Evolutionary conservation across 2,113 vertebrate species (phyloP).

Genomic region (Pelvicachromis taeniatus): DNA sequence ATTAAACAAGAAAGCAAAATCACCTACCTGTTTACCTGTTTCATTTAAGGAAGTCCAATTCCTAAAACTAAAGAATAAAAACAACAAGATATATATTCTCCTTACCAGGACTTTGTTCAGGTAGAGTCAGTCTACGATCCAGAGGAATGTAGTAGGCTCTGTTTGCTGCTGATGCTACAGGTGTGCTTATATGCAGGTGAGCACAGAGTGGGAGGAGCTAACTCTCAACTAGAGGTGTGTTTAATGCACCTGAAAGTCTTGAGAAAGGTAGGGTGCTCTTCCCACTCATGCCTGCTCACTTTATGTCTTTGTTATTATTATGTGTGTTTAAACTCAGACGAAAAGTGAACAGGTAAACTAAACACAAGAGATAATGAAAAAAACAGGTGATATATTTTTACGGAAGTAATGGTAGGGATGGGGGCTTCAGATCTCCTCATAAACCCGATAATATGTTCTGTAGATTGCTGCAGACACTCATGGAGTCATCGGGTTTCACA

Average conservation of each 20-base stretch:
- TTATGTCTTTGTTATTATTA: not conserved
- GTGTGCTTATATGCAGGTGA: conserved; percentile 61
- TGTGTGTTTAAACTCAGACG: not conserved
- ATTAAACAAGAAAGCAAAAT: not conserved
- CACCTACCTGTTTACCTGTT: not conserved
- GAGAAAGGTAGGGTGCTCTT: not conserved
- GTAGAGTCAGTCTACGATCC: not conserved
- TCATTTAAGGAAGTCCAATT: not conserved
- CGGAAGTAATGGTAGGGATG: not conserved
- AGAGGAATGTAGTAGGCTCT: conserved; percentile 10
- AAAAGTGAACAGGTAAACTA: not conserved
- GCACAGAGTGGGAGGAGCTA: conserved; percentile 43
- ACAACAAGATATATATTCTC: not conserved
- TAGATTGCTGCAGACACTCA: not conserved
- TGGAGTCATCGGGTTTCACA: not conserved
- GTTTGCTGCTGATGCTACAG: conserved; percentile 48
- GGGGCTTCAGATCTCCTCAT: not conserved
- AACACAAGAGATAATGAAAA: not conserved
- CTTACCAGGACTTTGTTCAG: conserved; percentile 34
- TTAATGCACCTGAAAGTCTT: not conserved
- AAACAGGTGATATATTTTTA: not conserved
- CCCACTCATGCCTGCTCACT: not conserved
- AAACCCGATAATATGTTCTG: not conserved
- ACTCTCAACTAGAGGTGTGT: not conserved
- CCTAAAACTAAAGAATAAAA: not conserved